Percentiles rank a stretch among this genome's conserved stretches.
phyloP scores from a whole-genome alignment of 2,113 vertebrate genomes.

The Ranitomeya variabilis region DNA sequence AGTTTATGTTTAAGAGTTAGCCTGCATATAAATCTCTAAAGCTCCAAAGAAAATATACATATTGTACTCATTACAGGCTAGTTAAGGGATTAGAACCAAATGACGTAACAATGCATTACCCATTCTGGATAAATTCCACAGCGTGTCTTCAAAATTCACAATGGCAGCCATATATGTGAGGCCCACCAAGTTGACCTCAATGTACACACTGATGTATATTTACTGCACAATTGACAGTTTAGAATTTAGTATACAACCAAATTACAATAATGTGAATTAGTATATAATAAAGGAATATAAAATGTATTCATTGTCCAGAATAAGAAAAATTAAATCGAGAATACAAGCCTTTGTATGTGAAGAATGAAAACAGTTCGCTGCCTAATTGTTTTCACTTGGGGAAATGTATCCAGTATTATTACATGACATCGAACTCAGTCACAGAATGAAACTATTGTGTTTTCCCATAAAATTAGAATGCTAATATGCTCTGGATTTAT shows the following conservation, averaged over 20 bases:
- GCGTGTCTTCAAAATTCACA: slow-evolving; percentile 21
- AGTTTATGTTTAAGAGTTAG: slow-evolving; percentile 47
- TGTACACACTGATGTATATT: neutral
- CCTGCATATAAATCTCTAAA: slow-evolving; percentile 40
- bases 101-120: slow-evolving; percentile 47
- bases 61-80: slow-evolving; percentile 50
- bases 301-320: neutral
- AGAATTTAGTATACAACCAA: slow-evolving; percentile 19
- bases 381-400: slow-evolving; percentile 1
- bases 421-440: neutral
- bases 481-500: slow-evolving; percentile 39
- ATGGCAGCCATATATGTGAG: slow-evolving; percentile 25
- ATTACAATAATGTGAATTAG: neutral
- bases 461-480: slow-evolving; percentile 9
- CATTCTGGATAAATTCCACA: slow-evolving; percentile 50
- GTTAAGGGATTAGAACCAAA: slow-evolving; percentile 48
- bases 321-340: neutral
- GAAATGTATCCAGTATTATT: slow-evolving; percentile 4
- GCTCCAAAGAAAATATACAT: slow-evolving; percentile 48
- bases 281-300: neutral
- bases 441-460: neutral
- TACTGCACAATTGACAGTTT: neutral
- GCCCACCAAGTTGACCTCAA: neutral
- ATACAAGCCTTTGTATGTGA: neutral
- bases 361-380: neutral